Conservation (phyloP, 1,140 invertebrate species). For the Micrasema minimum region DNA sequence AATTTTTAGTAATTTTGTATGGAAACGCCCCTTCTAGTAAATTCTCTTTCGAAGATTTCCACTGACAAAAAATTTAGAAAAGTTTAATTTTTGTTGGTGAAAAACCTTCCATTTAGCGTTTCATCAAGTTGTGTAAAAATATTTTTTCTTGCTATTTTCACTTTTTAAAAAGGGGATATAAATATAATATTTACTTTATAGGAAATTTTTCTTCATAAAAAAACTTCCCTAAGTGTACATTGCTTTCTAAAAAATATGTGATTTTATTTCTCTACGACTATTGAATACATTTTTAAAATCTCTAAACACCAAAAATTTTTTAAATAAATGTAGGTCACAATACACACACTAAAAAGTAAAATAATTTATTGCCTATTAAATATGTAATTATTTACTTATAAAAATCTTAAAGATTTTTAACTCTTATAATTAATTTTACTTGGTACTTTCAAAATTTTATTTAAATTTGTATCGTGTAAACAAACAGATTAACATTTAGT, state of each 20-base stretch:
- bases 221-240: slow-evolving; percentile 28
- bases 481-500: no score
- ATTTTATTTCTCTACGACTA: slow-evolving; percentile 31
- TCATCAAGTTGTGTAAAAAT: slow-evolving; percentile 13
- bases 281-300: slow-evolving; percentile 2
- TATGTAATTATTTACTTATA: slow-evolving; percentile 9
- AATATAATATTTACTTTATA: not conserved
- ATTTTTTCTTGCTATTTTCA: not conserved
- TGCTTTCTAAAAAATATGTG: slow-evolving; percentile 46
- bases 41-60: no score
- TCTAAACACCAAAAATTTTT: slow-evolving; percentile 43
- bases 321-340: slow-evolving; percentile 18
- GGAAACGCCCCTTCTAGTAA: no score
- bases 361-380: slow-evolving; percentile 18
- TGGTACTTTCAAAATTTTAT: not conserved
- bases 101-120: not conserved
- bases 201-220: not conserved
- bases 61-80: no score
- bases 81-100: no score
- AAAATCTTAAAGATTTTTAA: no score
- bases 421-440: slow-evolving; percentile 2
- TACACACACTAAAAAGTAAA: slow-evolving; percentile 24
- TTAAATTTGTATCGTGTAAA: no score
- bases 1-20: no score
- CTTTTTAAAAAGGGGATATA: not conserved